These are phyloP conservation scores for Crax fasciolata DNA, from an alignment of 2,797 vertebrate species.

Conservation along the genomic window DNA sequence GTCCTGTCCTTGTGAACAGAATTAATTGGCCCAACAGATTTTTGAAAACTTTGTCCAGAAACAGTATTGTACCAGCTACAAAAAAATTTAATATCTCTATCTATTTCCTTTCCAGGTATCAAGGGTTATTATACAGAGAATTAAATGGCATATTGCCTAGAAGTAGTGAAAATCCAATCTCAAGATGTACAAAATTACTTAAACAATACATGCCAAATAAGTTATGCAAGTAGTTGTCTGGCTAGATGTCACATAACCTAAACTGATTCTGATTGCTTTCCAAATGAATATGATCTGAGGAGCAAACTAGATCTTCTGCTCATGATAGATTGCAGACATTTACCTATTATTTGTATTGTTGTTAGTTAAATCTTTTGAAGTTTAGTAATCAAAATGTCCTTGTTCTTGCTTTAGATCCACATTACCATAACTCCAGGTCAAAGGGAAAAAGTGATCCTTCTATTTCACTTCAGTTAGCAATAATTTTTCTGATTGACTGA, in stretches of 20 bases:
- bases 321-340: slow-evolving; percentile 16
- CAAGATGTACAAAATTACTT: slow-evolving; percentile 22
- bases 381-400: slow-evolving; percentile 58
- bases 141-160: slow-evolving; percentile 33
- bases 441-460: slow-evolving; percentile 36
- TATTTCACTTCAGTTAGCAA: slow-evolving; percentile 22
- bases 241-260: slow-evolving; percentile 4
- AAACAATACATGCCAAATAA: not conserved
- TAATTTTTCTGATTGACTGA: slow-evolving; percentile 31
- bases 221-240: slow-evolving; percentile 11
- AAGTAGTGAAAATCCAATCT: slow-evolving; percentile 56
- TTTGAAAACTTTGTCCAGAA: not conserved
- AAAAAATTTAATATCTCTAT: not conserved
- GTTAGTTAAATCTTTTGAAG: slow-evolving; percentile 44
- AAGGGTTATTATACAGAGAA: not conserved
- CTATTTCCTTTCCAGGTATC: not conserved
- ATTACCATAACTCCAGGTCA: slow-evolving; percentile 39
- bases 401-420: slow-evolving; percentile 64
- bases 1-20: not conserved
- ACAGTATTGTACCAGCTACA: not conserved
- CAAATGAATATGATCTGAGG: slow-evolving; percentile 7
- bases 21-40: not conserved
- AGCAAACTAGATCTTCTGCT: slow-evolving; percentile 24
- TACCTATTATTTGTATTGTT: slow-evolving; percentile 51
- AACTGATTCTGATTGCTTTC: slow-evolving; percentile 3